A percentile compares a stretch with the other conserved stretches of the same genome.
These are phyloP conservation scores for Mugil cephalus DNA, from an alignment of 2,113 vertebrate genomes.

Conservation along the genomic window DNA sequence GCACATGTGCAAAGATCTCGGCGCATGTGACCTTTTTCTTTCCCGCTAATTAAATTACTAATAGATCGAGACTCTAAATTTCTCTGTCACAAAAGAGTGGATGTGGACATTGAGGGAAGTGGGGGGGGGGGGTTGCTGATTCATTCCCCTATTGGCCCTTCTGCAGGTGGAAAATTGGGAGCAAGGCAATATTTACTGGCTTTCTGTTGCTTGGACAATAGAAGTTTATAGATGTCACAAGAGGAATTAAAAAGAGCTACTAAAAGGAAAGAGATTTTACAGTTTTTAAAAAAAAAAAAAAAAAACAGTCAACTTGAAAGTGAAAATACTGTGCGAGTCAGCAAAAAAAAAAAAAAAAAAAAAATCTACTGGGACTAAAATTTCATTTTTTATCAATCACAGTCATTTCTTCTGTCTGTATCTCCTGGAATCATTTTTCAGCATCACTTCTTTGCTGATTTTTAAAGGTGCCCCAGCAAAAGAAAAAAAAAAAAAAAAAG, in stretches of 20 bases:
- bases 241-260: not conserved
- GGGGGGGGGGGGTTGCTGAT: constrained; percentile 37
- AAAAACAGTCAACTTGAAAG: not conserved
- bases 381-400: too few relatives aligned
- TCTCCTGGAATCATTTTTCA: not conserved
- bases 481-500: not conserved
- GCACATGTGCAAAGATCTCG: constrained; percentile 49
- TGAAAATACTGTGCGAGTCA: not conserved
- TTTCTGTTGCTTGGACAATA: constrained; percentile 20
- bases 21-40: constrained; percentile 62
- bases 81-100: constrained; percentile 38
- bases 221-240: constrained; percentile 7
- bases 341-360: too few relatives aligned
- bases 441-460: not conserved
- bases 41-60: constrained; percentile 69
- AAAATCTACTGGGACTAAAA: not conserved
- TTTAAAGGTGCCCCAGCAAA: not conserved
- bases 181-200: constrained; percentile 1
- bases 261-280: constrained; percentile 1
- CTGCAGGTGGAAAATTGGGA: constrained; percentile 29
- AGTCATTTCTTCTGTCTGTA: not conserved
- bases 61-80: constrained; percentile 59
- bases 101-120: constrained; percentile 29
- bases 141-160: constrained; percentile 10
- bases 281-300: too few relatives aligned